Percentiles rank a stretch among this genome's conserved stretches.
Evolutionary conservation across 2,113 vertebrate genomes (phyloP).

Genomic region (Gopherus evgoodei): DNA sequence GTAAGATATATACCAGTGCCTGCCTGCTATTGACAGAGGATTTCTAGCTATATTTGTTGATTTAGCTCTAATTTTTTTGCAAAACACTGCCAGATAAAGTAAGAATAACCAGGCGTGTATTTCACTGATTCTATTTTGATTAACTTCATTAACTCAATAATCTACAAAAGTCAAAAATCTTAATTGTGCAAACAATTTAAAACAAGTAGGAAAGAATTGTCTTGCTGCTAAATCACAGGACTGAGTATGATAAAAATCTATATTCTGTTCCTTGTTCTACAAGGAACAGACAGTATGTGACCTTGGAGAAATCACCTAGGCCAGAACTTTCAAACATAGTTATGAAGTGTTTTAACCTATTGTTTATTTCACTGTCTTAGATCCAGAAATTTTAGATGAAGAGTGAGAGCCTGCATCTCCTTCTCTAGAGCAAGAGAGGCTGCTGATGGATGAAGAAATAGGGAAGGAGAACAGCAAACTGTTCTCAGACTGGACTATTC

Average conservation of each 20-base stretch:
- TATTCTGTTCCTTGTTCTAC: background rate
- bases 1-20: constrained; percentile 24
- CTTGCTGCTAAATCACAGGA: background rate
- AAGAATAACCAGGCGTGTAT: constrained; percentile 46
- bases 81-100: constrained; percentile 41
- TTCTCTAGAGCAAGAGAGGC: background rate
- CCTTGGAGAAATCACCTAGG: background rate
- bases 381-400: rapidly evolving
- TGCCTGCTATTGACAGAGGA: background rate
- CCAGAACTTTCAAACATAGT: background rate
- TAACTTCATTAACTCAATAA: constrained; percentile 39
- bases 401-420: background rate
- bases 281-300: background rate
- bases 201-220: background rate
- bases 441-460: background rate
- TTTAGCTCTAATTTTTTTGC: constrained; percentile 31
- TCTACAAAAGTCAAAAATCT: background rate
- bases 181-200: constrained; percentile 44
- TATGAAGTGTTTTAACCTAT: background rate
- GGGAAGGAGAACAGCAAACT: background rate
- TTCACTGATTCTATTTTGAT: constrained; percentile 28
- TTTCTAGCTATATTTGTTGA: constrained; percentile 40
- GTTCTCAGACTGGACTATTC: background rate
- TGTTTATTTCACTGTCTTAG: background rate
- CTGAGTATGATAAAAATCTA: background rate